phyloP scores from a whole-genome alignment of 1,140 invertebrate species.

The Sitodiplosis mosellana region DNA sequence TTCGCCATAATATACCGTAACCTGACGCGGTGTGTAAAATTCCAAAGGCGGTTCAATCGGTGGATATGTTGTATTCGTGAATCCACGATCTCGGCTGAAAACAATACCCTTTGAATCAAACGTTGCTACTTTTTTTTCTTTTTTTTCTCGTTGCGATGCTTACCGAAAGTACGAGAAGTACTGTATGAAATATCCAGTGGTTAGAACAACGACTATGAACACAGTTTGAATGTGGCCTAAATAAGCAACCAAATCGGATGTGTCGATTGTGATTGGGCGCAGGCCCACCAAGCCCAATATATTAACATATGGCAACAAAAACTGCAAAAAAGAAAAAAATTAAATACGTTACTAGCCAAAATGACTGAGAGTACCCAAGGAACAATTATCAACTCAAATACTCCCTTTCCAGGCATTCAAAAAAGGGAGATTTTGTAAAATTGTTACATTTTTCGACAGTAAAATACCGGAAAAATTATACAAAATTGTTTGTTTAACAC shows the following conservation, averaged over 20 bases:
- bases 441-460: no score
- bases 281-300: constrained; percentile 53
- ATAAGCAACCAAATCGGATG: constrained; percentile 32
- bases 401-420: no score
- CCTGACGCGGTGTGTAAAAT: neutral
- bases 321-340: constrained; percentile 32
- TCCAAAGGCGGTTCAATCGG: no score
- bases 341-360: no score
- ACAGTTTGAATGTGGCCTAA: constrained; percentile 46
- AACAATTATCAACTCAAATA: no score
- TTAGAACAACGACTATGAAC: constrained; percentile 41
- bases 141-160: no score
- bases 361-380: no score
- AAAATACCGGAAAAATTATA: no score
- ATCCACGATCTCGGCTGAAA: constrained; percentile 49
- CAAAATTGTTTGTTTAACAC: no score
- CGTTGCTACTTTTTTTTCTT: neutral
- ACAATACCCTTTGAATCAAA: no score
- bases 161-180: constrained; percentile 59
- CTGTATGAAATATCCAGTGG: constrained; percentile 51
- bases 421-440: no score
- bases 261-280: constrained; percentile 43
- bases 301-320: constrained; percentile 52
- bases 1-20: constrained; percentile 34
- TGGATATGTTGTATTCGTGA: constrained; percentile 32